Evolutionary conservation across 2,797 vertebrate genomes (phyloP), one percentile per base, ranked within the genome.

Genomic region (Bucorvus abyssinicus): DNA sequence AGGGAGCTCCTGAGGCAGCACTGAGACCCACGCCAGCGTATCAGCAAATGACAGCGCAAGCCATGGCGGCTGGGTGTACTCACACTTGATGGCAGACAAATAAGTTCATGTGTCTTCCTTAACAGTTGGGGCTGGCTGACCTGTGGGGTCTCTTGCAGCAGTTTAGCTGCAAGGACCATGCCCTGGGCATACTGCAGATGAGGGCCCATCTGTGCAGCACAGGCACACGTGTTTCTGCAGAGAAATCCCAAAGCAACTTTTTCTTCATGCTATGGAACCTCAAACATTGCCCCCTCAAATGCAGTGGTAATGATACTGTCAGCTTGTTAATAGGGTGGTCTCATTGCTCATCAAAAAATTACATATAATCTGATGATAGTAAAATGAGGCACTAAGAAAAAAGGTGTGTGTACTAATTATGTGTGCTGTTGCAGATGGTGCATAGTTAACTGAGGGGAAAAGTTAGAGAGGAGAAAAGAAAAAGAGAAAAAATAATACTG

Each of bases 311-410:
- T 42, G 36, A 27, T 44, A 49, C 26, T 3, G 29, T 47, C n/a
- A 8, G 14, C 10, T 70, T 57, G 8, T 29, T 69, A 69, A 16
- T 3, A 19, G 50, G 15, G 44, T 24, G 7, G 17, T 53, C 27
- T n/a, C 56, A 8, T 22, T 23, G 56, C 36, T 44, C 17, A 17
- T 47, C 0, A 0, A 19, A 73, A 71, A 55, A n/a, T n/a, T n/a
- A 24, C 11, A 13, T 9, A 18, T 50, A 44, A 56, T 53, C 22
- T 2, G 4, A 6, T 40, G 34, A n/a, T 20, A 63, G 22, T 73
- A 61, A 76, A 79, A 83, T 30, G 23, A 80, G 7, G 23, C 16
- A 15, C 30, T 34, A 34, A 63, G 63, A 32, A 70, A 59, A 61
- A 29, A 38, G 14, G 6, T 44, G 15, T 4, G 9, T 26, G 40